Evolutionary conservation across 2,797 vertebrate genomes (phyloP).

Genomic region (Sparus aurata): DNA sequence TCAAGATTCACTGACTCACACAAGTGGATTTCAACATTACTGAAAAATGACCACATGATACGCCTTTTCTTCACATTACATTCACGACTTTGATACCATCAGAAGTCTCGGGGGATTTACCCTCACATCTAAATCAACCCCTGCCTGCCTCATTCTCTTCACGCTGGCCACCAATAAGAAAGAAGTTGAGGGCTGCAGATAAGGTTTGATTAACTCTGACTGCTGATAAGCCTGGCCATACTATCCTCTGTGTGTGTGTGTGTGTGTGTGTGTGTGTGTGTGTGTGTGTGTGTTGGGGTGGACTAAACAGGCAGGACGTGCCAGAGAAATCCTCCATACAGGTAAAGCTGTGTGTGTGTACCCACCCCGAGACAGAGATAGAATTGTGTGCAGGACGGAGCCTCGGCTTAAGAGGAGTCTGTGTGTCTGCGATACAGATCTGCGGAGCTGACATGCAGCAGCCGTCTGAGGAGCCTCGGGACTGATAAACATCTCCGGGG

Average conservation of each 20-base stretch:
- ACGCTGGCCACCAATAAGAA: conserved; percentile 29
- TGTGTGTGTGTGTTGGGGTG: conserved; percentile 27
- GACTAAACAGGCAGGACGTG: conserved; percentile 17
- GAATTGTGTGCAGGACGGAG: conserved; percentile 69
- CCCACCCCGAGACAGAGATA: conserved; percentile 61
- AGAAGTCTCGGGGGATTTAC: no score
- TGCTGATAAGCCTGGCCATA: conserved; percentile 55
- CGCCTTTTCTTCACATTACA: not conserved
- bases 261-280: conserved; percentile 30
- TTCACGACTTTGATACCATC: no score
- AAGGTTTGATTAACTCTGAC: conserved; percentile 60
- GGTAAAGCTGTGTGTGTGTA: conserved; percentile 42
- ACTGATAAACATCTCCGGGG: conserved; percentile 65
- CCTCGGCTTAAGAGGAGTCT: conserved; percentile 62
- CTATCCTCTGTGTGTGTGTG: conserved; percentile 46
- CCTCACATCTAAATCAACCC: not conserved
- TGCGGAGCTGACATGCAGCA: conserved; percentile 49
- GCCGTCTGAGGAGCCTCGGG: conserved; percentile 34
- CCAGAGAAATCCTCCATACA: conserved; percentile 20
- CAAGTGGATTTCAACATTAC: not conserved
- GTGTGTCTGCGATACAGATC: conserved; percentile 70
- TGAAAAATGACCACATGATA: no score
- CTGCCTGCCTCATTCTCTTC: conserved; percentile 7
- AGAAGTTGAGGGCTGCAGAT: conserved; percentile 44
- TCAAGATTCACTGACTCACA: not conserved